phyloP scores from a whole-genome alignment of 2,113 vertebrate species.

The Erythrolamprus reginae region DNA sequence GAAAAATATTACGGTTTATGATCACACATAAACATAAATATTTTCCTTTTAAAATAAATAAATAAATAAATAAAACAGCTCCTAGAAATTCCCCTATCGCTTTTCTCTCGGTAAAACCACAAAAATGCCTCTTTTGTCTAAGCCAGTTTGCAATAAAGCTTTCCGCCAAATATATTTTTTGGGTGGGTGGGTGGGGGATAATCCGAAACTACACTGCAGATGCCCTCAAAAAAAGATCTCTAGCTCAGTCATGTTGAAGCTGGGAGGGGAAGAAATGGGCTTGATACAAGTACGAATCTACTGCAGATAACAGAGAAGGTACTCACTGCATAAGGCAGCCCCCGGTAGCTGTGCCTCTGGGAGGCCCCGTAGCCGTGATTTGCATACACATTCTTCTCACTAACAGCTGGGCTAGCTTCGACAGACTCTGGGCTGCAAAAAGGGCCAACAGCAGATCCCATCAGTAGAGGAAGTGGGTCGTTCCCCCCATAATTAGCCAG shows the following conservation, averaged over 20 bases:
- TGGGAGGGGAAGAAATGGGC: background rate
- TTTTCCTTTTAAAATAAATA: slow-evolving; percentile 18
- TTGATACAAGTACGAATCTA: background rate
- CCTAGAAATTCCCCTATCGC: background rate
- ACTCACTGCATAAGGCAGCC: slow-evolving; percentile 98
- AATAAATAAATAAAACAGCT: slow-evolving; percentile 25
- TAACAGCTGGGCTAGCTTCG: slow-evolving; percentile 99
- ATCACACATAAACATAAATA: slow-evolving; percentile 34
- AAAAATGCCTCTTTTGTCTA: background rate
- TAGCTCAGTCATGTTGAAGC: background rate
- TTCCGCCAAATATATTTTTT: background rate
- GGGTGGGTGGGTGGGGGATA: too few relatives aligned
- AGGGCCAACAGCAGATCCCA: slow-evolving; percentile 74
- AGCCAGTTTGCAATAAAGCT: background rate
- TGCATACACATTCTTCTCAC: slow-evolving; percentile 92
- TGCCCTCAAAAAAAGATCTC: background rate
- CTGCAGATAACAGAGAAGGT: slow-evolving; percentile 69
- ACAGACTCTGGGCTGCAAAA: slow-evolving; percentile 96
- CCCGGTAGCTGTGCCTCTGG: slow-evolving; percentile 95
- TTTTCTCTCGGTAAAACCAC: background rate
- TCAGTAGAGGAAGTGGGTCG: slow-evolving; percentile 35
- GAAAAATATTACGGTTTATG: background rate
- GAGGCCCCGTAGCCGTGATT: slow-evolving; percentile 94
- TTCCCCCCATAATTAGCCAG: background rate
- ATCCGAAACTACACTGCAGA: background rate